These are phyloP conservation scores for Crenuchus spilurus DNA, from an alignment of 2,797 vertebrate genomes.

Conservation along the genomic window DNA sequence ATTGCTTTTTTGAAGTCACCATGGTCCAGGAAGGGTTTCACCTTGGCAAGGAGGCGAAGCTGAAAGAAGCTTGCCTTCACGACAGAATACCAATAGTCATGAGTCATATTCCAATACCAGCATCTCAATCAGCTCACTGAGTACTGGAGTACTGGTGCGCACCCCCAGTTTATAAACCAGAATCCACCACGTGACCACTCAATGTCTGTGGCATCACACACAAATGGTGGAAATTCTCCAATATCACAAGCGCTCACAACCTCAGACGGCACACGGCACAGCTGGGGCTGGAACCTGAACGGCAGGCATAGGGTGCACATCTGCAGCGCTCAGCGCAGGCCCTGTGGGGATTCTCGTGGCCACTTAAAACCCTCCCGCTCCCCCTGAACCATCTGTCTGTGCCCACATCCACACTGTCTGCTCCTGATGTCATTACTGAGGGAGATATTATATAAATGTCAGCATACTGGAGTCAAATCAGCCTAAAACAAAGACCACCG, in stretches of 20 bases:
- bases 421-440: conserved; percentile 8
- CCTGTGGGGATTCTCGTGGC: conserved; percentile 2
- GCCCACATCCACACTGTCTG: not conserved
- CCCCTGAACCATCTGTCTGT: conserved; percentile 4
- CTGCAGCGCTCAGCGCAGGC: not conserved
- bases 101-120: too few relatives aligned
- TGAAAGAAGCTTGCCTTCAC: too few relatives aligned
- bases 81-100: too few relatives aligned
- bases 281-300: conserved; percentile 40
- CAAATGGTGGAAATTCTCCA: not conserved
- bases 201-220: not conserved
- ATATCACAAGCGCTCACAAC: not conserved
- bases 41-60: too few relatives aligned
- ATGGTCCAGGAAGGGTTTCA: too few relatives aligned
- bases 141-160: too few relatives aligned
- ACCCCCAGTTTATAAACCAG: not conserved
- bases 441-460: not conserved
- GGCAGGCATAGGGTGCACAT: not conserved
- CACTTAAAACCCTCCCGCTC: not conserved
- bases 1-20: too few relatives aligned
- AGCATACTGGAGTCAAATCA: not conserved
- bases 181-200: not conserved
- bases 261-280: conserved; percentile 43
- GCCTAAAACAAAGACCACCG: not conserved
- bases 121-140: too few relatives aligned